These are phyloP conservation scores for Drosophila formosana DNA, from an alignment of 2,888 invertebrate species.

Conservation along the genomic window DNA sequence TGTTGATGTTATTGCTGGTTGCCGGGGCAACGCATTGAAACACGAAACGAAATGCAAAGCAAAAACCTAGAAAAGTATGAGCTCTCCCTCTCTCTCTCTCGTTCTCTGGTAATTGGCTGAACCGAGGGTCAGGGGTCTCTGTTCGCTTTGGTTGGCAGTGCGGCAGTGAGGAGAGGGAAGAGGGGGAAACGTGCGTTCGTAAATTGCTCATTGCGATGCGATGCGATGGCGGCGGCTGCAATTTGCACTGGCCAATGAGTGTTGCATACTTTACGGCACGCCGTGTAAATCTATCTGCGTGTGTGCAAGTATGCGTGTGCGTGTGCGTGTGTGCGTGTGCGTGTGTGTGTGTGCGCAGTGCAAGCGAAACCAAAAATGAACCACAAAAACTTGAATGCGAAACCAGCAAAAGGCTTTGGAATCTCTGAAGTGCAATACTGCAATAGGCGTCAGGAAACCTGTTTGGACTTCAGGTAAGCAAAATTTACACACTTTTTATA, in stretches of 20 bases:
- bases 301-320: neutral
- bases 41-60: slow-evolving; percentile 52
- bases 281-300: neutral
- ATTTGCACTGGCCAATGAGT: slow-evolving; percentile 16
- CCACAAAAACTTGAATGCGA: neutral
- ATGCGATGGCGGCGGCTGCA: slow-evolving; percentile 22
- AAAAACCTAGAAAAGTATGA: slow-evolving; percentile 3
- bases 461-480: no score
- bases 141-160: neutral
- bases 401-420: no score
- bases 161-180: neutral
- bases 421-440: no score
- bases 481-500: no score
- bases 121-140: slow-evolving; percentile 1
- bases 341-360: neutral
- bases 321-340: neutral
- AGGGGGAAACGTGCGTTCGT: slow-evolving; percentile 29
- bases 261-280: slow-evolving; percentile 34
- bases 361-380: neutral
- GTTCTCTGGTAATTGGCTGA: slow-evolving; percentile 30
- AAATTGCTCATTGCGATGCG: slow-evolving; percentile 27
- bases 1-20: slow-evolving; percentile 43
- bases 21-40: slow-evolving; percentile 69
- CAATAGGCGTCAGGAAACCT: no score
- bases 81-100: neutral